Base-by-base conservation (phyloP, 1,140 invertebrate species). In the Drosophila santomea region DNA sequence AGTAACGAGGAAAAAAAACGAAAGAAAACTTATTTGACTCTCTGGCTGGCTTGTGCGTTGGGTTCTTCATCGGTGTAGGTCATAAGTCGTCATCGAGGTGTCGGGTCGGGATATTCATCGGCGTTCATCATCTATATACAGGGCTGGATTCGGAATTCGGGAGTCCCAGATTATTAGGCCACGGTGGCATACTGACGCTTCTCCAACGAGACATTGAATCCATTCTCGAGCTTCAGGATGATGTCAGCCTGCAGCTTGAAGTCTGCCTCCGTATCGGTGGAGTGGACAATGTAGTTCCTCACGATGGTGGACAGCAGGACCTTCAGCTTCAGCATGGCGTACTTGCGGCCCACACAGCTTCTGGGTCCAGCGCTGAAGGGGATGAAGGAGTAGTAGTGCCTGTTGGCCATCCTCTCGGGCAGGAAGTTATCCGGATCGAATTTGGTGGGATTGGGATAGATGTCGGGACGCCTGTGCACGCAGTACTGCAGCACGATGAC, bases 401-500 rank as follows among this genome's bases (percentile, higher is more conserved):
- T 93, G 86, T 95, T 95, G 54, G 95, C 94, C 51, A 95, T 95
- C 63, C 95, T 95, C 92, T 98, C 97, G 0, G 96, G 96, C 47
- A 97, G 93, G 94, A 99, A 99, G 90, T 98, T 96, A 71, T 99
- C 97, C 0, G 98, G 98, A 93, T 98, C 94, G 91, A 98, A 99
- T 56, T 93, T 94, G 35, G 96, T 94, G 0, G 98, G 97, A 90
- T 99, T 96, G 1, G 96, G 95, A 92, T 96, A 98, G 69, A 95
- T 94, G 72, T 97, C 95, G 10, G 94, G 92, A 56, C 96, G 93
- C 52, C 97, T 95, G 92, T 98, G 98, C 35, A 97, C 92, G 80
- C 95, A 95, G 82, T 94, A 96, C 14, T 94, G 95, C 1, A 93
- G 89, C 47, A 97, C 94, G 0, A 96, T 92, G 0, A 96, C 94